phyloP scores from a whole-genome alignment of 2,113 vertebrate species.

The Formicarius rufipectus region DNA sequence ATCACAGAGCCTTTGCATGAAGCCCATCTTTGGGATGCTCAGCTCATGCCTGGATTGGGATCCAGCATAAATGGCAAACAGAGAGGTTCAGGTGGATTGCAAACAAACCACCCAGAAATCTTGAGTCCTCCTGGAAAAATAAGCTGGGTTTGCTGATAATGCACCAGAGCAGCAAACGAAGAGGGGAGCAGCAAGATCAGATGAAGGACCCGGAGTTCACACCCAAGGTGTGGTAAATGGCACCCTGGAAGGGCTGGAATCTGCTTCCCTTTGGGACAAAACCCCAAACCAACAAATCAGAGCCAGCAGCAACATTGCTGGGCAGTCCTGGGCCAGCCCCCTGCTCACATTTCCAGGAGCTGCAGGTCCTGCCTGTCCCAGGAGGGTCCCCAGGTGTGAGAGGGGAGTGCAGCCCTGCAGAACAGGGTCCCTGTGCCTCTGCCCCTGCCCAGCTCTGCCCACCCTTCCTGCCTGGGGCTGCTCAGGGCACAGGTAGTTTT shows the following conservation, averaged over 20 bases:
- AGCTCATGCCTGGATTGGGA: background rate
- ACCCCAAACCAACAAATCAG: fast-evolving
- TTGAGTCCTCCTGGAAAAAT: background rate
- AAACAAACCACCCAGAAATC: background rate
- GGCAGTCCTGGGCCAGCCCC: background rate
- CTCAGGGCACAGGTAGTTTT: background rate
- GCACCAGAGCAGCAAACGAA: background rate
- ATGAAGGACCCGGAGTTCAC: fast-evolving
- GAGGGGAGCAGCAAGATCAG: background rate
- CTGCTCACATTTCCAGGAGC: too few relatives aligned
- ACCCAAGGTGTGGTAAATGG: background rate
- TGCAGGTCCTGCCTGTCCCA: too few relatives aligned
- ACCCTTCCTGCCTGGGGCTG: too few relatives aligned
- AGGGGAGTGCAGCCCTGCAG: too few relatives aligned
- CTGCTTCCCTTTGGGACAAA: background rate
- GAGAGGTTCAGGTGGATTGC: background rate
- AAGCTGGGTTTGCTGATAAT: background rate
- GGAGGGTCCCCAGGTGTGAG: too few relatives aligned
- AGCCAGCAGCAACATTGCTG: background rate
- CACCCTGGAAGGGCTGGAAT: fast-evolving
- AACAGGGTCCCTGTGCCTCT: too few relatives aligned
- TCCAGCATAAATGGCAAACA: background rate
- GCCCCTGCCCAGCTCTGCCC: too few relatives aligned
- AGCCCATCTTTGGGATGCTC: background rate
- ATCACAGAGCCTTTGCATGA: background rate